Conservation (phyloP, 1,140 invertebrate species). For the Metaphire vulgaris region DNA sequence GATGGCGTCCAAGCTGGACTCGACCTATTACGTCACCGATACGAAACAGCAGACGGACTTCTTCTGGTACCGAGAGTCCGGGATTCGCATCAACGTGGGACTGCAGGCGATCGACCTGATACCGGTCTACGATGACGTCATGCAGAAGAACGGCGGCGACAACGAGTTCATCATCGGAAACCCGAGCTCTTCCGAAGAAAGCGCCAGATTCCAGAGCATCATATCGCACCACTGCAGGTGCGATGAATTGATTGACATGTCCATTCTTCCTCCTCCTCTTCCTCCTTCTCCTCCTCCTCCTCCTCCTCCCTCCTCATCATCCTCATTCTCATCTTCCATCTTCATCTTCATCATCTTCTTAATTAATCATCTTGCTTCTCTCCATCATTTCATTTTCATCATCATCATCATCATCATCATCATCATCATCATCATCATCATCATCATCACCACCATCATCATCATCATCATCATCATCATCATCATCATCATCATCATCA, state of each 20-base stretch:
- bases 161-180: constrained; percentile 32
- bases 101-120: constrained; percentile 38
- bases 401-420: constrained; percentile 9
- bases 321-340: no score
- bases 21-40: constrained; percentile 28
- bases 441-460: constrained; percentile 6
- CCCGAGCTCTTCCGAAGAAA: constrained; percentile 14
- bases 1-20: not conserved
- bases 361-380: no score
- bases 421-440: constrained; percentile 8
- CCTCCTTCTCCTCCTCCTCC: no score
- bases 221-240: not conserved
- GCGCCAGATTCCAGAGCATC: not conserved
- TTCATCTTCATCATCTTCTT: no score
- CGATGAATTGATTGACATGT: no score
- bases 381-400: no score
- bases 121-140: constrained; percentile 40
- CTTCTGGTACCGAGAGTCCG: constrained; percentile 37
- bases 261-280: no score
- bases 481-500: not conserved
- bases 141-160: constrained; percentile 31
- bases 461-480: not conserved
- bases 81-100: constrained; percentile 35
- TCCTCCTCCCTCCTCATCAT: no score
- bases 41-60: constrained; percentile 41